Evolutionary conservation across 2,113 vertebrate species (phyloP).

Genomic region (Panthera tigris): DNA sequence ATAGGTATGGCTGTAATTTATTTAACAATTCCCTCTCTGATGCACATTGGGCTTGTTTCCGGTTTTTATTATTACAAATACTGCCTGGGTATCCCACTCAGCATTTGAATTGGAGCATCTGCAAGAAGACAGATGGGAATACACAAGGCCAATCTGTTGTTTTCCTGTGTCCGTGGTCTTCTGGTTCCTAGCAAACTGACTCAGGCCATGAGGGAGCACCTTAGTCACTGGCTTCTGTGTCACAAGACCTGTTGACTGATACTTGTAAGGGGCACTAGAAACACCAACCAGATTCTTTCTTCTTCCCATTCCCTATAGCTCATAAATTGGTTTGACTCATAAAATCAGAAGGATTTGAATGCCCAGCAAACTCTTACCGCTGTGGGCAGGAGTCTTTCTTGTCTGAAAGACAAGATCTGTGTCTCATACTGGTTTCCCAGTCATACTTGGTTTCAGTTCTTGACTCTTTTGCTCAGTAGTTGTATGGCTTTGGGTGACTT

Average conservation of each 20-base stretch:
- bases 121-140: neutral
- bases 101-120: neutral
- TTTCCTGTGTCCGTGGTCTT: neutral
- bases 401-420: neutral
- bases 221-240: neutral
- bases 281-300: neutral
- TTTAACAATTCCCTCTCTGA: neutral
- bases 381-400: neutral
- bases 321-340: neutral
- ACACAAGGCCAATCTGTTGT: neutral
- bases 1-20: neutral
- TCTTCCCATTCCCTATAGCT: neutral
- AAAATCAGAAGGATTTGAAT: neutral
- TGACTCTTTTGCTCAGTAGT: neutral
- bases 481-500: neutral
- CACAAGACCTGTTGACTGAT: neutral
- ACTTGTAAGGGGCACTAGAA: neutral
- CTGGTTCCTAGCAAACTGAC: neutral
- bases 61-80: neutral
- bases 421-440: neutral
- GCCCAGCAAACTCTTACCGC: neutral
- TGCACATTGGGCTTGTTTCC: neutral
- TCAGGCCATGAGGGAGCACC: neutral
- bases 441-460: neutral
- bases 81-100: neutral